Percentiles rank a stretch among this genome's conserved stretches.
Evolutionary conservation across 1,140 invertebrate genomes (phyloP).

Genomic region (Micrasema minimum): DNA sequence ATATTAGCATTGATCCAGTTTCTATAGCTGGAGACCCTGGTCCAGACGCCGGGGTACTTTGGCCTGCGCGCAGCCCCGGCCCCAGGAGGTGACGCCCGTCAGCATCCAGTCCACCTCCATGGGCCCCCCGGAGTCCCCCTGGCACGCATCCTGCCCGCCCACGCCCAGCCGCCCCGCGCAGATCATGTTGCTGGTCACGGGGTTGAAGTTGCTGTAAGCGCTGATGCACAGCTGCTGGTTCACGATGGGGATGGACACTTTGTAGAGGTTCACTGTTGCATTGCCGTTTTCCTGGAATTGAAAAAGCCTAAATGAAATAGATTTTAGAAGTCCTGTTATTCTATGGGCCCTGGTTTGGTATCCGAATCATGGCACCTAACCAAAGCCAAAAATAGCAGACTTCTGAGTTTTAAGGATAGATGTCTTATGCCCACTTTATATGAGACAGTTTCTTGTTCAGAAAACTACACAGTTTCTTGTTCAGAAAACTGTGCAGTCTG

Average conservation of each 20-base stretch:
- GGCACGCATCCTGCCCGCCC: constrained; percentile 57
- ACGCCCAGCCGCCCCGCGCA: constrained; percentile 69
- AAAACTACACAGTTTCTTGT: too few species aligned
- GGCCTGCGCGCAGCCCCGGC: constrained; percentile 73
- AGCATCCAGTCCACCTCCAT: constrained; percentile 66
- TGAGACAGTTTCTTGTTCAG: too few species aligned
- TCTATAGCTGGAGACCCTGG: constrained; percentile 64
- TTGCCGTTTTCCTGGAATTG: constrained; percentile 33
- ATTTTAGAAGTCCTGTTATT: too few species aligned
- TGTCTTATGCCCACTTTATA: too few species aligned
- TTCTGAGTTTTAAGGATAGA: too few species aligned
- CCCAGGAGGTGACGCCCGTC: constrained; percentile 79
- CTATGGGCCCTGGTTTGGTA: too few species aligned
- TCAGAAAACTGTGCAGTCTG: too few species aligned
- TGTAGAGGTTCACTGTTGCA: constrained; percentile 56
- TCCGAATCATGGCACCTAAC: too few species aligned
- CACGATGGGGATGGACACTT: constrained; percentile 61
- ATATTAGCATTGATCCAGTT: constrained; percentile 15
- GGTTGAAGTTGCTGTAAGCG: constrained; percentile 51
- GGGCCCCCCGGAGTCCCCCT: constrained; percentile 72
- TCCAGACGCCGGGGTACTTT: constrained; percentile 77
- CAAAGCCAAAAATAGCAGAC: too few species aligned
- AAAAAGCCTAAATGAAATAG: too few species aligned
- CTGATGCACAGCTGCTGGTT: constrained; percentile 55
- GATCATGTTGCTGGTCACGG: constrained; percentile 72